A percentile compares a stretch with the other conserved stretches of the same genome.
These are phyloP conservation scores for Metalampra italica DNA, from an alignment of 2,888 invertebrate species.

Conservation along the genomic window DNA sequence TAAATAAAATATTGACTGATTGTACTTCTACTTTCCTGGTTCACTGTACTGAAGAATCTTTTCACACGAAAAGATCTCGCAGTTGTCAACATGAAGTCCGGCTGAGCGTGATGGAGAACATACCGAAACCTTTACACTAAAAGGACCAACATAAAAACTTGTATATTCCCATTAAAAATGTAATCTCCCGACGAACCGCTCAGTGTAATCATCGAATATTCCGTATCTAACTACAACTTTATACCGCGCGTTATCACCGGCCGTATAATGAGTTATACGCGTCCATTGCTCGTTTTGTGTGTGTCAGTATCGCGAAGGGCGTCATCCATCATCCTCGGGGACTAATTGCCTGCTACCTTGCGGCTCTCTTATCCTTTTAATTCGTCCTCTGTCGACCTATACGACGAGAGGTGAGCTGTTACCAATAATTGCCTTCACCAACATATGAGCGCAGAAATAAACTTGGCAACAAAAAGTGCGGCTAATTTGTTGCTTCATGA, in stretches of 20 bases:
- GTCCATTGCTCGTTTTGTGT: slow-evolving; percentile 60
- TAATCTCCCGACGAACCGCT: slow-evolving; percentile 40
- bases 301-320: slow-evolving; percentile 59
- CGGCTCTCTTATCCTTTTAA: slow-evolving; percentile 70
- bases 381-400: slow-evolving; percentile 65
- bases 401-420: slow-evolving; percentile 46
- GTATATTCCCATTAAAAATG: slow-evolving; percentile 33
- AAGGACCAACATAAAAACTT: neutral
- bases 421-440: slow-evolving; percentile 62
- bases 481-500: slow-evolving; percentile 38
- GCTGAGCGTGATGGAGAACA: neutral
- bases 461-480: slow-evolving; percentile 41
- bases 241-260: slow-evolving; percentile 67
- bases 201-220: slow-evolving; percentile 54
- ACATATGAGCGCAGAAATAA: slow-evolving; percentile 55
- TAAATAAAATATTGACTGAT: too few species aligned
- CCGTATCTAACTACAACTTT: slow-evolving; percentile 69
- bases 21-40: too few species aligned
- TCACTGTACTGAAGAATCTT: too few species aligned
- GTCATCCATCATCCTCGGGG: slow-evolving; percentile 71
- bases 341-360: slow-evolving; percentile 77
- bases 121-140: neutral
- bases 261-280: slow-evolving; percentile 71
- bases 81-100: too few species aligned
- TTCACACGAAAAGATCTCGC: too few species aligned